phyloP scores from a whole-genome alignment of 1,140 invertebrate species.

The Doryteuthis pealeii region DNA sequence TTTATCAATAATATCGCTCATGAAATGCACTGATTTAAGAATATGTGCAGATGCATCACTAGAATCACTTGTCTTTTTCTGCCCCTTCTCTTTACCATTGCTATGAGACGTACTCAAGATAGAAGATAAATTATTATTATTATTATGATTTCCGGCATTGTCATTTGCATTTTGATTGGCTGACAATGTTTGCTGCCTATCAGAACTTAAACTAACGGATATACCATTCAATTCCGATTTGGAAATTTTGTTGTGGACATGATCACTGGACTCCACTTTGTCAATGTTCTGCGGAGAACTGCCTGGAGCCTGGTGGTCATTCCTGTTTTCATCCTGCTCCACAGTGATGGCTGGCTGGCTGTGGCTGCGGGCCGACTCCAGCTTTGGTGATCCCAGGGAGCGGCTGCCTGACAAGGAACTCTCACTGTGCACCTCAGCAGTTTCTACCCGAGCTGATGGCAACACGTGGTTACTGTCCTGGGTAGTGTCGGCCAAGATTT shows the following conservation, averaged over 20 bases:
- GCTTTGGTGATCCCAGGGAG: slow-evolving; percentile 44
- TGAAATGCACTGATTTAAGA: not conserved
- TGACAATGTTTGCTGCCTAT: slow-evolving; percentile 34
- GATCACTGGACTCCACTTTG: slow-evolving; percentile 19
- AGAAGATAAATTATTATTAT: not conserved
- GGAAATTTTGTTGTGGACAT: slow-evolving; percentile 35
- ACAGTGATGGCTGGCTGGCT: slow-evolving; percentile 18
- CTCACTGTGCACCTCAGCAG: slow-evolving; percentile 52
- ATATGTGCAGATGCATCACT: not conserved
- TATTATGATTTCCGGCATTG: slow-evolving; percentile 38
- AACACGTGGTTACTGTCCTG: slow-evolving; percentile 21
- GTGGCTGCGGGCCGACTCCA: slow-evolving; percentile 17
- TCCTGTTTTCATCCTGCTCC: slow-evolving; percentile 30
- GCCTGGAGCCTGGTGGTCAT: slow-evolving; percentile 14
- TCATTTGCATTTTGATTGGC: slow-evolving; percentile 59
- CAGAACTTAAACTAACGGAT: slow-evolving; percentile 3
- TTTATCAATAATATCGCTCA: not conserved
- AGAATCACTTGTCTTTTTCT: not conserved
- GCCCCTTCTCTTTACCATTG: not conserved
- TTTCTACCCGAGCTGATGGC: slow-evolving; percentile 36
- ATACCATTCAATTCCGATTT: slow-evolving; percentile 26
- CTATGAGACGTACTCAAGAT: slow-evolving; percentile 8
- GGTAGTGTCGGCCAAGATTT: slow-evolving; percentile 41
- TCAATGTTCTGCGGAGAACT: slow-evolving; percentile 12
- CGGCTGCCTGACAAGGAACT: slow-evolving; percentile 54